These are phyloP conservation scores for Tuberolachnus salignus DNA, from an alignment of 2,888 invertebrate species.

Conservation along the genomic window DNA sequence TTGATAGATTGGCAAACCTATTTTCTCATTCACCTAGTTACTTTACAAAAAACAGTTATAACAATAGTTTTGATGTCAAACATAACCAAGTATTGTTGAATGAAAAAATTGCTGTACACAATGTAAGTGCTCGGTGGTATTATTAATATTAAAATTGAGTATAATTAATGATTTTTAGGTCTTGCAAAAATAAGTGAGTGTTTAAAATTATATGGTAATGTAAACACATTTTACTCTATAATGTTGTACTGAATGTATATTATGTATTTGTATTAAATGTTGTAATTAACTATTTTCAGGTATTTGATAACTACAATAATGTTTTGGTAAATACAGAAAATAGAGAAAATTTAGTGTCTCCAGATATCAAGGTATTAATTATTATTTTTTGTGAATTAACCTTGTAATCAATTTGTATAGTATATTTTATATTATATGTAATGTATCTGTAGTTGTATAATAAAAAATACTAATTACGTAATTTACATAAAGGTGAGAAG, in stretches of 20 bases:
- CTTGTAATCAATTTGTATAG: neutral
- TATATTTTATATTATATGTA: neutral
- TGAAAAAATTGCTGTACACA: constrained; percentile 14
- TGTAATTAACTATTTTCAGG: constrained; percentile 31
- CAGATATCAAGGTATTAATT: constrained; percentile 29
- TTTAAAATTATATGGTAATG: constrained; percentile 23
- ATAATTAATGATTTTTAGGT: constrained; percentile 40
- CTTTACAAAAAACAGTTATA: constrained; percentile 21
- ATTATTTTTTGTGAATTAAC: constrained; percentile 1
- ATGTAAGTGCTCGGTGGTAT: constrained; percentile 32
- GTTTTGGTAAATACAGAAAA: neutral
- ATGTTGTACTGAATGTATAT: neutral
- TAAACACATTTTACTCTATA: constrained; percentile 6
- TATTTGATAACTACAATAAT: constrained; percentile 15
- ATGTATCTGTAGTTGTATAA: too few species aligned
- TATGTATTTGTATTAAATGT: neutral
- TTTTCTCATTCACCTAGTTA: constrained; percentile 42
- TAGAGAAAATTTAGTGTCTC: neutral
- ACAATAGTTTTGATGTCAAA: constrained; percentile 39
- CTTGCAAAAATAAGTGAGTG: constrained; percentile 6
- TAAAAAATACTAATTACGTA: neutral
- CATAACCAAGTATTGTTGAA: constrained; percentile 7
- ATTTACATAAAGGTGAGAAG: constrained; percentile 36
- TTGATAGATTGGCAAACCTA: constrained; percentile 48
- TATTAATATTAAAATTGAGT: constrained; percentile 18